Percentiles rank a stretch among this genome's conserved stretches.
phyloP scores from a whole-genome alignment of 2,888 invertebrate genomes.

The Balanococcus diminutus region DNA sequence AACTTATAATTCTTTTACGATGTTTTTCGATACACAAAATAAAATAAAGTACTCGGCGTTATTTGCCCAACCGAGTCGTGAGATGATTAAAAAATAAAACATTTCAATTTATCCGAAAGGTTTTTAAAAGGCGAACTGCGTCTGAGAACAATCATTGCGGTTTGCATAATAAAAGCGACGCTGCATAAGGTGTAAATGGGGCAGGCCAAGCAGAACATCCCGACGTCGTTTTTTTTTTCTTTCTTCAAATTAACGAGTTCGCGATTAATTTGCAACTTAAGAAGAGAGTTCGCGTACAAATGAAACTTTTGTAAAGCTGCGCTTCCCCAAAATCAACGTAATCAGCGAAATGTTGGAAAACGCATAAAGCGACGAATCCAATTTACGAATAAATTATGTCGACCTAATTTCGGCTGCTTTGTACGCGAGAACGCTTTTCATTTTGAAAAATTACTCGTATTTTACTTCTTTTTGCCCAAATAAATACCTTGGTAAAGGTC shows the following conservation, averaged over 20 bases:
- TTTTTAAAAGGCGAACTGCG: background rate
- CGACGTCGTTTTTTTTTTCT: too few relatives aligned
- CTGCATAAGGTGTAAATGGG: background rate
- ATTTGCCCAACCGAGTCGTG: background rate
- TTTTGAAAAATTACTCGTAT: slow-evolving; percentile 23
- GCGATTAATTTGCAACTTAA: slow-evolving; percentile 23
- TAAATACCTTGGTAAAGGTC: slow-evolving; percentile 21
- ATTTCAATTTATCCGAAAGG: background rate
- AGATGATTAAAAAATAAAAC: background rate
- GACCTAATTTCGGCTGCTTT: slow-evolving; percentile 9
- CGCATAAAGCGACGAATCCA: slow-evolving; percentile 9
- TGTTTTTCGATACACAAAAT: background rate
- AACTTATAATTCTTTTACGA: background rate
- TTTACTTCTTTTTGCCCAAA: background rate
- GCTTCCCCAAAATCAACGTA: slow-evolving; percentile 5
- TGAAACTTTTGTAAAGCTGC: background rate
- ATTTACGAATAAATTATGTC: slow-evolving; percentile 28
- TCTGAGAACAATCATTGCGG: background rate
- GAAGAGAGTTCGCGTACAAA: background rate
- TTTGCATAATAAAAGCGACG: background rate
- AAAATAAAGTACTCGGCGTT: background rate
- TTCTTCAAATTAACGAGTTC: background rate
- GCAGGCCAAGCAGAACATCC: background rate
- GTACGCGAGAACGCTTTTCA: slow-evolving; percentile 14
- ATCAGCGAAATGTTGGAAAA: slow-evolving; percentile 16